A percentile compares a stretch with the other conserved stretches of the same genome.
Evolutionary conservation across 1,140 invertebrate genomes (phyloP).

Genomic region (Macrotrachela quadricornifera): DNA sequence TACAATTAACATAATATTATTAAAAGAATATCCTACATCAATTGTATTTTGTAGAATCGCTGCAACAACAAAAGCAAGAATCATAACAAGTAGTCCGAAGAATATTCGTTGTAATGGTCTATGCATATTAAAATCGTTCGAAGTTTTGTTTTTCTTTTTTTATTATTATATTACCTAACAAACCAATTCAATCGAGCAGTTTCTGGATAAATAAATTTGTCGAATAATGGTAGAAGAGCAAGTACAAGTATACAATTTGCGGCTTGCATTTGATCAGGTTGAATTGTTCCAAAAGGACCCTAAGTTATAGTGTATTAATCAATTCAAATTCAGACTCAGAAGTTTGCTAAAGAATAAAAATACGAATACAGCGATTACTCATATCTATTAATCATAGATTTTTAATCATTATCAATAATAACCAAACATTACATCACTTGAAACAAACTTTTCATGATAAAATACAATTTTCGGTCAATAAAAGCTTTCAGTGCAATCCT

Average conservation of each 20-base stretch:
- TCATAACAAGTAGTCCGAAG: constrained; percentile 57
- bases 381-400: too few species aligned
- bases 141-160: neutral
- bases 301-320: too few species aligned
- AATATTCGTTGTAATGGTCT: constrained; percentile 51
- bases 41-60: constrained; percentile 51
- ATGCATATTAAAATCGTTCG: constrained; percentile 10
- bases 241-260: constrained; percentile 65
- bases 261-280: constrained; percentile 22
- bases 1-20: too few species aligned
- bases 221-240: constrained; percentile 61
- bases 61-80: constrained; percentile 60
- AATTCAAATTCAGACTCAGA: too few species aligned
- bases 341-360: too few species aligned
- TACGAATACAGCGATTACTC: too few species aligned
- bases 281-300: constrained; percentile 12
- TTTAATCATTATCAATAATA: too few species aligned
- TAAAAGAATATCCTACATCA: constrained; percentile 19
- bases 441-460: too few species aligned
- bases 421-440: too few species aligned
- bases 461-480: too few species aligned
- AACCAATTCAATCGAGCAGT: constrained; percentile 26
- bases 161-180: too few species aligned
- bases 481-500: too few species aligned
- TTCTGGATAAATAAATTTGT: constrained; percentile 42